Percentiles rank a stretch among this genome's conserved stretches.
Evolutionary conservation across 2,113 vertebrate species (phyloP).

Genomic region (Chloropsis hardwickii): DNA sequence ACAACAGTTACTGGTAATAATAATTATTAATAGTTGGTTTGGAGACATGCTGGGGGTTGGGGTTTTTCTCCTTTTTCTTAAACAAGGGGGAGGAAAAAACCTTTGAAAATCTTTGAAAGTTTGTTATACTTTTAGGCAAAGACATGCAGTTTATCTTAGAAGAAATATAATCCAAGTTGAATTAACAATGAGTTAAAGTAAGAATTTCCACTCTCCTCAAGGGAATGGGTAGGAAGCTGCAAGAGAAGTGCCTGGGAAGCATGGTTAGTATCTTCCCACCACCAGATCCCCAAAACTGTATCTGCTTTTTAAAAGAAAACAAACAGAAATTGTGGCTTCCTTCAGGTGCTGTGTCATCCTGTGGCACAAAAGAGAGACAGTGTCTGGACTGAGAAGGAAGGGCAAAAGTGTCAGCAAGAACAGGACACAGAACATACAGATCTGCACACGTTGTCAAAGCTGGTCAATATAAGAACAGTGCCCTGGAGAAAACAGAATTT

Average conservation of each 20-base stretch:
- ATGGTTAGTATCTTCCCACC: background rate
- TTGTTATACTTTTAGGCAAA: background rate
- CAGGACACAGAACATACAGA: accelerated
- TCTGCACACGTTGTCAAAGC: accelerated
- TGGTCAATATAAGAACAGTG: background rate
- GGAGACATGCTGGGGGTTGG: accelerated
- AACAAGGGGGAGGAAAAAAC: accelerated
- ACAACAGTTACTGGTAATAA: background rate
- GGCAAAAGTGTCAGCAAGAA: background rate
- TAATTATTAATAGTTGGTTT: background rate
- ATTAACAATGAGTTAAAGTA: background rate
- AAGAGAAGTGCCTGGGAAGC: background rate
- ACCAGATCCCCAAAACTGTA: background rate
- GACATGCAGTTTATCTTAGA: background rate
- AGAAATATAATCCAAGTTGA: background rate
- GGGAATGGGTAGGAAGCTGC: background rate
- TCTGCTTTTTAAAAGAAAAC: too few species aligned
- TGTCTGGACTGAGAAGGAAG: background rate
- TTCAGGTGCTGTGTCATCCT: background rate
- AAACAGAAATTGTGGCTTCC: background rate
- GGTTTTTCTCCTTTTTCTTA: background rate
- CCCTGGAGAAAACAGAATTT: background rate
- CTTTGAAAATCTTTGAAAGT: background rate
- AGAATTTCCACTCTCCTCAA: background rate
- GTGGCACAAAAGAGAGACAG: background rate